Evolutionary conservation across 2,888 invertebrate species (phyloP).

Genomic region (Charanyca ferruginea): DNA sequence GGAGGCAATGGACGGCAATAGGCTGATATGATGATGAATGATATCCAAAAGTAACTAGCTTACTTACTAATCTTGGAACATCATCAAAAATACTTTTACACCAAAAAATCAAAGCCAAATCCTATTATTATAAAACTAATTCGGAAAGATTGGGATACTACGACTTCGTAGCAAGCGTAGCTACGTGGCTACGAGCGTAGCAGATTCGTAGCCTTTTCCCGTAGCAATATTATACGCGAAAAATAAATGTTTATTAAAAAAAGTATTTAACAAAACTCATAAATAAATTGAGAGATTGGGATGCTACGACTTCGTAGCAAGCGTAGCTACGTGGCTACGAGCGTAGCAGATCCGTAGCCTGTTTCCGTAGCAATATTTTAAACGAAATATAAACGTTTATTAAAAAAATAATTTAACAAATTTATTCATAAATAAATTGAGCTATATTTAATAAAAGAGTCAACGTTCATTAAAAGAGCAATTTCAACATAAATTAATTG

Average conservation of each 20-base stretch:
- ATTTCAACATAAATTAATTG: background rate
- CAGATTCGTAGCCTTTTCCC: background rate
- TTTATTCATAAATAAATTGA: background rate
- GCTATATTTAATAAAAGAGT: background rate
- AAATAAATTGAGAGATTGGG: background rate
- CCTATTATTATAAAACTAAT: too few relatives aligned
- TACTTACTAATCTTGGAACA: too few relatives aligned
- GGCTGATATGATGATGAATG: too few relatives aligned
- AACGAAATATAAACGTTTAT: background rate
- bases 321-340: constrained; percentile 11
- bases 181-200: constrained; percentile 24
- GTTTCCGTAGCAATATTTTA: constrained; percentile 1
- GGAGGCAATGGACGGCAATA: too few relatives aligned
- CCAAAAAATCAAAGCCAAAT: too few relatives aligned
- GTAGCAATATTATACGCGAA: background rate
- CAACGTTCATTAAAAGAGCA: background rate
- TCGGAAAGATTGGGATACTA: constrained; percentile 5
- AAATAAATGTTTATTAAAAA: background rate
- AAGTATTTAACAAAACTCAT: background rate
- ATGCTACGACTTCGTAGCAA: constrained; percentile 20
- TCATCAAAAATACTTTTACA: too few relatives aligned
- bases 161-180: constrained; percentile 15
- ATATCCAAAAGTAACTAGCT: too few relatives aligned
- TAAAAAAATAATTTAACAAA: constrained; percentile 1
- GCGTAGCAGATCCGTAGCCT: constrained; percentile 14